Evolutionary conservation across 2,113 vertebrate genomes (phyloP).

Genomic region (Peromyscus polionotus): DNA sequence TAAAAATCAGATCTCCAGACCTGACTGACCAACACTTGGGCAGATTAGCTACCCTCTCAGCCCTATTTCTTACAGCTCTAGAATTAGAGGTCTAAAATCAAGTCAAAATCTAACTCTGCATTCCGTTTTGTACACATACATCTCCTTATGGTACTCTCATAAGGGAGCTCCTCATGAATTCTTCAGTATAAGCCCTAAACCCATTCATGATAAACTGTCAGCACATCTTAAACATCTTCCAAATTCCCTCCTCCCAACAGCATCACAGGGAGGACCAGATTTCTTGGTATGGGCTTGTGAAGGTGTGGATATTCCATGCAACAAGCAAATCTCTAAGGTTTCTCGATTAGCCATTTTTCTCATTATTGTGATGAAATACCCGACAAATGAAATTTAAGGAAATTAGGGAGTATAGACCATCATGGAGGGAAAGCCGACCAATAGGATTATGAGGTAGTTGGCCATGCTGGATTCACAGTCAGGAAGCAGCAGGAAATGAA

Average conservation of each 20-base stretch:
- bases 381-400: neutral
- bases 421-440: too few relatives aligned
- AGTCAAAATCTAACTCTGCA: neutral
- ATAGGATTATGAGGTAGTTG: neutral
- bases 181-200: neutral
- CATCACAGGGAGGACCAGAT: neutral
- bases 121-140: neutral
- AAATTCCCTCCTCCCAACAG: fast-evolving
- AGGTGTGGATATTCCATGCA: neutral
- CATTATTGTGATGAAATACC: neutral
- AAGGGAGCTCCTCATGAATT: neutral
- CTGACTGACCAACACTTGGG: neutral
- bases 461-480: neutral
- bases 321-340: neutral
- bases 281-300: too few relatives aligned
- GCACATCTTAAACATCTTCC: too few relatives aligned
- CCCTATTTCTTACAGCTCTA: neutral
- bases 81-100: neutral
- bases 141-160: fast-evolving
- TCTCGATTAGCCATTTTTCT: neutral
- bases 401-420: too few relatives aligned
- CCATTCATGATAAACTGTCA: neutral
- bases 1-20: neutral
- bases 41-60: neutral
- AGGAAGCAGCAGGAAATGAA: neutral